Evolutionary conservation across 2,797 vertebrate species (phyloP), one percentile per base, ranked within the genome.

Genomic region (Erpetoichthys calabaricus): DNA sequence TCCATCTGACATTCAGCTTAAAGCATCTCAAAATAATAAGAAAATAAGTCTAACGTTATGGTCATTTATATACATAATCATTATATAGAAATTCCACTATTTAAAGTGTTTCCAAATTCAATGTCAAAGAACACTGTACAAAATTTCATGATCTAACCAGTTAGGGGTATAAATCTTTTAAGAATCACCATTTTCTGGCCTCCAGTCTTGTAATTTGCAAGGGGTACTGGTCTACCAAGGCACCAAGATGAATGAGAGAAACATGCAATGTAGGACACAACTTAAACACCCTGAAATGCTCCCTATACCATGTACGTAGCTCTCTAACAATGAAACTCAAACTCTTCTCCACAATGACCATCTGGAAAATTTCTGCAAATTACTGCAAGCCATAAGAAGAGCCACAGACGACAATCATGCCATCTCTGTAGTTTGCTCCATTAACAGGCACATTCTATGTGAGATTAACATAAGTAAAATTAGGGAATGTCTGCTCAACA

Each of bases 151-250:
- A 7, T 44, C 8, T 5, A 5, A 56, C 55, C 41, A 41, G 2
- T 45, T 56, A 56, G 42, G 10, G 45, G 45, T 45, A 45, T 44
- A 45, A 45, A 56, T 56, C 55, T 56, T 56, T 56, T 46, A 56
- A 56, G 45, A 44, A 55, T 56, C 44, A 56, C 55, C 55, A 56
- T 44, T 56, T 45, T 8, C 9, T n/a, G 42, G 44, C 43, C 43
- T 44, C 55, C 44, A 56, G 56, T 10, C 42, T 45, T 45, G 44
- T 56, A 56, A 45, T 56, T 25, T 9, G 44, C 43, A 56, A 10
- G n/a, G 55, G 44, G 25, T 56, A 56, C 55, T 56, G 44, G 43
- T 56, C 55, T 56, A 10, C 9, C 42, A 56, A 44, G 55, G 44
- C 45, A 56, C 47, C 55, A 44, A 45, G 55, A 45, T 44, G 1